These are phyloP conservation scores for Pangasius sanitwongsei DNA, from an alignment of 2,797 vertebrate genomes.

Conservation along the genomic window DNA sequence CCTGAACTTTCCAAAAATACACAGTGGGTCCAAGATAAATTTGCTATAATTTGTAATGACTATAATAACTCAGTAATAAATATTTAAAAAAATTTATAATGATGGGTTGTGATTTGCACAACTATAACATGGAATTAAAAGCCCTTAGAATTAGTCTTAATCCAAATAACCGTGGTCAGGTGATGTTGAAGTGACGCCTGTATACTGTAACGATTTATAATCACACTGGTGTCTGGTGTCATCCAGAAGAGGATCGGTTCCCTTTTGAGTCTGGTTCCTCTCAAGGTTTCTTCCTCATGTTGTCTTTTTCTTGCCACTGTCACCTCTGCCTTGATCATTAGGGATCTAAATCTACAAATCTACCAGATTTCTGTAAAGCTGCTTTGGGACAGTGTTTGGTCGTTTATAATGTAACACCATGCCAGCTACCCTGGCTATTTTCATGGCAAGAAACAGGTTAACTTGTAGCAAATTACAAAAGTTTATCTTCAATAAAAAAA, in stretches of 20 bases:
- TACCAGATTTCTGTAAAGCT: neutral
- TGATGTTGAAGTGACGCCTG: neutral
- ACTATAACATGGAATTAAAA: neutral
- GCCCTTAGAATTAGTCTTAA: neutral
- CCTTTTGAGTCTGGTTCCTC: no score
- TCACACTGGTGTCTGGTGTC: no score
- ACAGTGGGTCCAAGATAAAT: neutral
- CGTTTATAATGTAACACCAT: no score
- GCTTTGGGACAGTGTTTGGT: neutral
- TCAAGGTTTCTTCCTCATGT: no score
- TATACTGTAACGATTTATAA: no score
- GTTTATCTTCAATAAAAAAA: no score
- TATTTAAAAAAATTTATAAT: no score
- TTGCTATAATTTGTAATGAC: neutral
- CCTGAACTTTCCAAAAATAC: no score
- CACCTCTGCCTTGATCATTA: neutral
- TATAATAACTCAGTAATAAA: neutral
- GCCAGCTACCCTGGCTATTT: no score
- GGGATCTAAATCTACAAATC: neutral
- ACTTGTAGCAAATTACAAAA: no score
- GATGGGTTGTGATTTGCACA: neutral
- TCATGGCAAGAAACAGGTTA: no score
- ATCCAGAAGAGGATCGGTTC: no score
- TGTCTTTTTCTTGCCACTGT: neutral
- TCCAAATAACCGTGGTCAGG: neutral